A percentile compares a stretch with the other conserved stretches of the same genome.
Conservation (phyloP, 2,888 invertebrate species). For the Cephus nigrinus region DNA sequence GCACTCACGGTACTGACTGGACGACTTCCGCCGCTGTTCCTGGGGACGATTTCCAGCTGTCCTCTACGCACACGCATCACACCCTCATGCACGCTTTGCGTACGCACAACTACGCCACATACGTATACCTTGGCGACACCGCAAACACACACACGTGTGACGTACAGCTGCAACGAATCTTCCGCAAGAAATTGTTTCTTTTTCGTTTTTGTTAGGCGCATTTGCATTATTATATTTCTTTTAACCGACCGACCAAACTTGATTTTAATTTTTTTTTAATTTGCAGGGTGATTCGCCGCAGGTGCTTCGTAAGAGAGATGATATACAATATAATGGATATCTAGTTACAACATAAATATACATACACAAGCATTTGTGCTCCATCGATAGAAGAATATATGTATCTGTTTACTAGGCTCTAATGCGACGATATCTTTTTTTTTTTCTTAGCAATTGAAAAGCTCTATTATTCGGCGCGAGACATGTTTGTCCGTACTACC, state of each 20-base stretch:
- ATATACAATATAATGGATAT: slow-evolving; percentile 52
- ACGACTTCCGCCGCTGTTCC: slow-evolving; percentile 56
- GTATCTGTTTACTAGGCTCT: slow-evolving; percentile 49
- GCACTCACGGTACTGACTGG: slow-evolving; percentile 62
- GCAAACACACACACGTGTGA: slow-evolving; percentile 56
- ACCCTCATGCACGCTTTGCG: slow-evolving; percentile 59
- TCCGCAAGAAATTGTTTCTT: slow-evolving; percentile 8
- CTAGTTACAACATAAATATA: slow-evolving; percentile 66
- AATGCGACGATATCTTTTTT: slow-evolving; percentile 36
- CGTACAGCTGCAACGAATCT: slow-evolving; percentile 30
- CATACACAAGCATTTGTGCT: slow-evolving; percentile 66
- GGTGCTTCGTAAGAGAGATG: slow-evolving; percentile 35
- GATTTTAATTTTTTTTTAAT: neutral
- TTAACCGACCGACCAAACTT: neutral
- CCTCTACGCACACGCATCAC: slow-evolving; percentile 62
- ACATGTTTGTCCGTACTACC: neutral
- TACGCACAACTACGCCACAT: slow-evolving; percentile 38
- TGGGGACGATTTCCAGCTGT: slow-evolving; percentile 64
- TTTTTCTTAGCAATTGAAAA: neutral
- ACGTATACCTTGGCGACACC: slow-evolving; percentile 51
- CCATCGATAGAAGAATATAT: slow-evolving; percentile 56
- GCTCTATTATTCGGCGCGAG: neutral
- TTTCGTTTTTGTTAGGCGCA: neutral
- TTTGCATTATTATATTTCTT: neutral
- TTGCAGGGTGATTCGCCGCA: slow-evolving; percentile 43